Conservation (phyloP, 2,113 vertebrate genomes). For the Pygoscelis adeliae region DNA sequence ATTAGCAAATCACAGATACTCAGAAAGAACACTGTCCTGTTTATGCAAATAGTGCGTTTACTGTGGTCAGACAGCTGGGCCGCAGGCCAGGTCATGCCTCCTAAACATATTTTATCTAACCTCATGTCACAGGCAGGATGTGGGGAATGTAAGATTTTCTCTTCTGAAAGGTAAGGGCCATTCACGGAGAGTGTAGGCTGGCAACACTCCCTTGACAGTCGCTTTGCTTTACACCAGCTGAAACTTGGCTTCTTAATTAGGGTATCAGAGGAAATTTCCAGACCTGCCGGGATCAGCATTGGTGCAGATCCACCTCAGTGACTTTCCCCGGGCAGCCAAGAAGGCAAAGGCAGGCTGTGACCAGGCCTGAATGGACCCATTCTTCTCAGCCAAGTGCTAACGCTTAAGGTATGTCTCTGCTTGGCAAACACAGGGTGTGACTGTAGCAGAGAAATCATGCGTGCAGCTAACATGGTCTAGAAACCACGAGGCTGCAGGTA, state of each 20-base stretch:
- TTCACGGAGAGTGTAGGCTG: neutral
- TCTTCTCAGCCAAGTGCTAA: neutral
- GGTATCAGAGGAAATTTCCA: neutral
- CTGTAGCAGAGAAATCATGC: neutral
- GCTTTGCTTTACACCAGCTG: neutral
- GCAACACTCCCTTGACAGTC: neutral
- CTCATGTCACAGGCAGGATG: constrained; percentile 27
- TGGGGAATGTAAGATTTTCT: constrained; percentile 3
- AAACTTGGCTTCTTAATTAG: neutral
- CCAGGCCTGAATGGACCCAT: neutral
- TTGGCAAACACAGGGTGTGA: neutral
- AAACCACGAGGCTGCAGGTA: neutral
- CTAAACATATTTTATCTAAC: constrained; percentile 44
- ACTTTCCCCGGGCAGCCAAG: neutral
- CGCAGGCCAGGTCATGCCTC: constrained; percentile 40
- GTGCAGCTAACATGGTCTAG: neutral
- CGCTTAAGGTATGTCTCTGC: neutral
- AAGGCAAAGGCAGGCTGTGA: neutral
- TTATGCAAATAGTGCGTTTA: constrained; percentile 33
- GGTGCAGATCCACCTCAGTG: neutral
- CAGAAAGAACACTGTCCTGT: constrained; percentile 40
- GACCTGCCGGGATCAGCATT: neutral
- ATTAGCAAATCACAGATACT: constrained; percentile 21
- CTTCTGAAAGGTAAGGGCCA: neutral
- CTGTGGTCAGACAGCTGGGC: constrained; percentile 33